phyloP scores from a whole-genome alignment of 2,113 vertebrate genomes.

The Silurus asotus region DNA sequence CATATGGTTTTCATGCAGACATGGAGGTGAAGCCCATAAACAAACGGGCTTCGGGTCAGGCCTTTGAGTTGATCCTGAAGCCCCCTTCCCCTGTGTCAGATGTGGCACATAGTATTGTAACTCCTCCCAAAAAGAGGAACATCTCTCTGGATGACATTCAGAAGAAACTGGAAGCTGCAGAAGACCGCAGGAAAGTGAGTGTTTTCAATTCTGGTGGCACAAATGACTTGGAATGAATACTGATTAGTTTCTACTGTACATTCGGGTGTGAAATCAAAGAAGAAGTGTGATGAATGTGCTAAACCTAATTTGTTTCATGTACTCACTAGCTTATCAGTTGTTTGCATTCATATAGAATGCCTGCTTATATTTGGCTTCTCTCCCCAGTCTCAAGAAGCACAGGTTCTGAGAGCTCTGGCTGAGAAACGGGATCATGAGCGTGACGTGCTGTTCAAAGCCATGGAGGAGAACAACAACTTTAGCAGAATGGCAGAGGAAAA shows the following conservation, averaged over 20 bases:
- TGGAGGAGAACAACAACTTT: conserved; percentile 98
- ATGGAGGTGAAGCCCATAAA: conserved; percentile 97
- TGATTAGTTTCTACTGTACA: neutral
- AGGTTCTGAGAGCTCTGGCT: conserved; percentile 88
- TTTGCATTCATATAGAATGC: neutral
- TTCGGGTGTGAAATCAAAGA: neutral
- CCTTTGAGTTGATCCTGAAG: conserved; percentile 97
- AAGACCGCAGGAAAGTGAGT: conserved; percentile 89
- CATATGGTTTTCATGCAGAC: conserved; percentile 70
- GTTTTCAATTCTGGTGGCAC: too few relatives aligned
- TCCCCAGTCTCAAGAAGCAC: conserved; percentile 86
- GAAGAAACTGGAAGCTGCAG: conserved; percentile 94
- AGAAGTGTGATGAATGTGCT: neutral
- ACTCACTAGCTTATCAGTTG: neutral
- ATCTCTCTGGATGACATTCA: conserved; percentile 94
- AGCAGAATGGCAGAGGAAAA: conserved; percentile 95
- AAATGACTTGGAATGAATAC: neutral
- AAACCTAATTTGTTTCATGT: neutral
- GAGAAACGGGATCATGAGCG: conserved; percentile 92
- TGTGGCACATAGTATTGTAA: conserved; percentile 80
- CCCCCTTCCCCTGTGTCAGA: conserved; percentile 90
- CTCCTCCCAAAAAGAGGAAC: conserved; percentile 89
- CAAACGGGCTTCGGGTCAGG: conserved; percentile 95
- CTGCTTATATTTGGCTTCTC: conserved; percentile 3
- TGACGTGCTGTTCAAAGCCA: conserved; percentile 94